Evolutionary conservation across 1,140 invertebrate genomes (phyloP).

Genomic region (Trypoxylus dichotomus): DNA sequence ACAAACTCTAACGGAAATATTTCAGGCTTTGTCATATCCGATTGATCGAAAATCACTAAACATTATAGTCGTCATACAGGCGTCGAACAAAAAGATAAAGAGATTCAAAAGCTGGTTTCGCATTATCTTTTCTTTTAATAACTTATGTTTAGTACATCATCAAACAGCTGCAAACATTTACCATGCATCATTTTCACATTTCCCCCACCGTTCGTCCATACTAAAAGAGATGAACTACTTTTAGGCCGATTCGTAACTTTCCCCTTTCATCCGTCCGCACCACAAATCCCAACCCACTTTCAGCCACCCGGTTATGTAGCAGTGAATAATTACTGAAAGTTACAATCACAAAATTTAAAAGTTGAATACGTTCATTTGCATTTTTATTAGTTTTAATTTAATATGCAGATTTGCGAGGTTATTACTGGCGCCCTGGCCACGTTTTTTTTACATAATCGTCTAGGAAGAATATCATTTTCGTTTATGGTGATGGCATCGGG

Average conservation of each 20-base stretch:
- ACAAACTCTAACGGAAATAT: too few relatives aligned
- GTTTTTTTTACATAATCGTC: not conserved
- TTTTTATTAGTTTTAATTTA: conserved; percentile 17
- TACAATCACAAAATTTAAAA: conserved; percentile 19
- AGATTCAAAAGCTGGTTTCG: too few relatives aligned
- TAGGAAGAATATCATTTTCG: not conserved
- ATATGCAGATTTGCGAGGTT: conserved; percentile 12
- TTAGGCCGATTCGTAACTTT: not conserved
- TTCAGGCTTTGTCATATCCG: too few relatives aligned
- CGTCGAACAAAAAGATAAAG: too few relatives aligned
- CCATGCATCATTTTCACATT: not conserved
- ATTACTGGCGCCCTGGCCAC: not conserved
- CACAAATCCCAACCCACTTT: not conserved
- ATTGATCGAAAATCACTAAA: too few relatives aligned
- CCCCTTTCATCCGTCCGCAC: not conserved
- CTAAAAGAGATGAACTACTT: not conserved
- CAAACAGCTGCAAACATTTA: too few relatives aligned
- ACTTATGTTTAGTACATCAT: too few relatives aligned
- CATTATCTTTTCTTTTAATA: too few relatives aligned
- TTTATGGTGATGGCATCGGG: not conserved
- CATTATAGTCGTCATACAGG: too few relatives aligned
- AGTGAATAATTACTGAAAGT: conserved; percentile 16
- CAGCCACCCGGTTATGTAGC: not conserved
- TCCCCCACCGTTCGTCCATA: not conserved
- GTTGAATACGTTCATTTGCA: conserved; percentile 10